Conservation (phyloP, 2,797 vertebrate genomes). For the Bradypodion pumilum region DNA sequence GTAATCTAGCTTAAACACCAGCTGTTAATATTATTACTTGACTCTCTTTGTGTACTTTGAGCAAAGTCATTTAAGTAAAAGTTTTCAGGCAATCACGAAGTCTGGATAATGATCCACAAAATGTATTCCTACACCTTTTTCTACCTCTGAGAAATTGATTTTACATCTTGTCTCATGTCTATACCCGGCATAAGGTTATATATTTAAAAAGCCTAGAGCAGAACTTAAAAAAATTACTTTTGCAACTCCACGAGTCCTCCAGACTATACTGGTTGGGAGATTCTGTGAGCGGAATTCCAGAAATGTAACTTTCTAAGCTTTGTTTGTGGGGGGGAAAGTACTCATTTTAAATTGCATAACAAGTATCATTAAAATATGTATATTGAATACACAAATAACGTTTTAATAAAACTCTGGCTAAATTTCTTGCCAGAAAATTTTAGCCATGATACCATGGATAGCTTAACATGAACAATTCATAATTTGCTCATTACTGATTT, state of each 20-base stretch:
- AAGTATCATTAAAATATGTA: neutral
- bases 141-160: neutral
- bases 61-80: conserved; percentile 20
- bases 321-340: neutral
- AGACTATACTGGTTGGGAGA: too few species aligned
- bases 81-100: conserved; percentile 10
- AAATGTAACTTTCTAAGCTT: too few species aligned
- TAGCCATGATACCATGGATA: neutral
- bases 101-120: neutral
- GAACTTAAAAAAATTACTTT: too few species aligned
- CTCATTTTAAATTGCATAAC: neutral
- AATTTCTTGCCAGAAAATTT: neutral
- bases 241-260: too few species aligned
- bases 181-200: neutral
- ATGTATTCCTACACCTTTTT: neutral
- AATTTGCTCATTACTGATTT: neutral
- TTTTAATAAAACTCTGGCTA: neutral
- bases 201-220: neutral
- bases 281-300: too few species aligned
- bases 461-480: neutral
- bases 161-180: neutral
- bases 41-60: conserved; percentile 1
- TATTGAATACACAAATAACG: neutral
- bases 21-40: conserved; percentile 44
- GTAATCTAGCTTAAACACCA: conserved; percentile 28